Base-by-base conservation (phyloP, 2,888 invertebrate species). In the Hipparchia semele region DNA sequence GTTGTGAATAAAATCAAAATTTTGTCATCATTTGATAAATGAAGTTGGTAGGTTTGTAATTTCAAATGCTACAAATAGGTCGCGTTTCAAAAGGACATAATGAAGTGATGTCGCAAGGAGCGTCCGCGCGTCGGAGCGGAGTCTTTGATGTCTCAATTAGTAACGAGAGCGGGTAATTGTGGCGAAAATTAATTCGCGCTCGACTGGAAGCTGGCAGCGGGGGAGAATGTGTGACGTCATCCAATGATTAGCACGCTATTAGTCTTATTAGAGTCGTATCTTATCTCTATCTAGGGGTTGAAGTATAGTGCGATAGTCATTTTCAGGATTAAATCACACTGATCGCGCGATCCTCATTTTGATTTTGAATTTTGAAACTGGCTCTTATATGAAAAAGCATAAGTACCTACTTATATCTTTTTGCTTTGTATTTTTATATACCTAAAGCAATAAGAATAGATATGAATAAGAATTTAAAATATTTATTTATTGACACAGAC, bases 91-190 rank as follows among this genome's bases (percentile, higher is more conserved):
- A 78, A 76, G 73, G 73, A 78, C 76, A 81, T 83, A 85, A 85
- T 81, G 82, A 70, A 82, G 82, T 76, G 71, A 80, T 77, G 80
- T 80, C 79, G 79, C 79, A 74, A 79, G 77, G 78, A 79, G 84
- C 81, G 84, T 83, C 81, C 86, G 81, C 62, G 64, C 70, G 75
- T 56, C 86, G 85, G 83, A 72, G 73, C 86, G 80, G 80, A 79
- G 78, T 83, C 92, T 93, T 93, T 93, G 93, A 92, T 89, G 92
- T 92, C 88, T 89, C 92, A 91, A 92, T 93, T 92, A 92, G 92
- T 88, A 92, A 93, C 86, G 87, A 86, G 92, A 91, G 86, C 88
- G 86, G 85, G 89, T 92, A 91, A 93, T 93, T 92, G 92, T 89
- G 90, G 90, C 87, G 87, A 91, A 87, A 92, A 91, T 92, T 90